Evolutionary conservation across 2,113 vertebrate species (phyloP).

Genomic region (Apistogramma diplotaenia): DNA sequence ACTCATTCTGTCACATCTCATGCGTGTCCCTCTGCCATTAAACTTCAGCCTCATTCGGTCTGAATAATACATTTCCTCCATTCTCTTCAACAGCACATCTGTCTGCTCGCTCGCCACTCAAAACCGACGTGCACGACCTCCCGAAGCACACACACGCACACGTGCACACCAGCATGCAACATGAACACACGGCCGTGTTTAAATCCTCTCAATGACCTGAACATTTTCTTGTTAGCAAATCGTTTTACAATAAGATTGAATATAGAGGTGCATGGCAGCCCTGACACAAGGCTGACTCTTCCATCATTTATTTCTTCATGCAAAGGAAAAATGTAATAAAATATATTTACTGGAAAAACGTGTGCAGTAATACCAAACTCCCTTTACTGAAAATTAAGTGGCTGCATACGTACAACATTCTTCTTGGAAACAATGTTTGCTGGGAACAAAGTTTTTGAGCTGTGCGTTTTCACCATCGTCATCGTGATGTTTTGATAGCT

Average conservation of each 20-base stretch:
- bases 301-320: background rate
- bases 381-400: background rate
- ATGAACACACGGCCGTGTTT: background rate
- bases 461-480: too few species aligned
- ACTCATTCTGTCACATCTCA: slow-evolving; percentile 49
- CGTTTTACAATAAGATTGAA: background rate
- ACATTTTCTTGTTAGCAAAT: background rate
- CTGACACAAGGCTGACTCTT: background rate
- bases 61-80: slow-evolving; percentile 35
- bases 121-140: background rate
- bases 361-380: background rate
- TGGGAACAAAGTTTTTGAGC: background rate
- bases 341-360: background rate
- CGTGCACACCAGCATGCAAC: background rate
- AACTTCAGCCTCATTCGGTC: background rate
- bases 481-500: too few species aligned
- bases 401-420: background rate
- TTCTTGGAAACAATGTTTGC: too few species aligned
- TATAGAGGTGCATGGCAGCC: background rate
- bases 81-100: background rate
- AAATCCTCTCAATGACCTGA: background rate
- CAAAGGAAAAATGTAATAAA: background rate
- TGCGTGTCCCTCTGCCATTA: slow-evolving; percentile 28
- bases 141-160: background rate
- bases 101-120: background rate